Conservation (phyloP, 2,888 invertebrate species). For the Seira sanloemensis region DNA sequence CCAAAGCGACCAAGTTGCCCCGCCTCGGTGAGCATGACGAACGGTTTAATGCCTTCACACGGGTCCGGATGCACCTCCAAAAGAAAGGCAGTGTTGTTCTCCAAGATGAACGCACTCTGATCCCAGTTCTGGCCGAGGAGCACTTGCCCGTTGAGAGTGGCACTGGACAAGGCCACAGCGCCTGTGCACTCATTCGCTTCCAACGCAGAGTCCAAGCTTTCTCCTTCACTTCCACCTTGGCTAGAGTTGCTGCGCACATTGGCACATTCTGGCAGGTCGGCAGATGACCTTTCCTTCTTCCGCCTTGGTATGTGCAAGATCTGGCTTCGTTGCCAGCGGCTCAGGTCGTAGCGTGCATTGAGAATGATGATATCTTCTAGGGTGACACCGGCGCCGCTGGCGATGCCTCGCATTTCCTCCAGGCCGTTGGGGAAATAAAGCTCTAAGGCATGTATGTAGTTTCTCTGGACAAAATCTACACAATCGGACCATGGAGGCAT, state of each 20-base stretch:
- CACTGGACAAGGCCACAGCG: conserved; percentile 62
- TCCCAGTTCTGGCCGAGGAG: conserved; percentile 69
- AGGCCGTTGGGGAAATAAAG: conserved; percentile 57
- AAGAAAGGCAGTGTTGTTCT: conserved; percentile 62
- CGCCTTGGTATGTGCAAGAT: too few species aligned
- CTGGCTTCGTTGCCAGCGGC: conserved; percentile 40
- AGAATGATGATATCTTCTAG: conserved; percentile 63
- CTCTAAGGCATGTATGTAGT: conserved; percentile 55
- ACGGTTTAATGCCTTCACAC: conserved; percentile 62
- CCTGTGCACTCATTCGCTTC: conserved; percentile 62
- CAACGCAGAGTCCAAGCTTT: too few species aligned
- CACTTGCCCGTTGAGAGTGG: conserved; percentile 57
- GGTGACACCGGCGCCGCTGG: conserved; percentile 47
- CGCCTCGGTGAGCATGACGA: conserved; percentile 63
- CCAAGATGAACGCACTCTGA: conserved; percentile 46
- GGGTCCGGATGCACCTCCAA: conserved; percentile 67
- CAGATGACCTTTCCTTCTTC: too few species aligned
- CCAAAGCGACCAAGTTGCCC: conserved; percentile 64
- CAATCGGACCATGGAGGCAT: conserved; percentile 62
- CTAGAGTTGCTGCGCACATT: too few species aligned
- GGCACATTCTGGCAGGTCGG: too few species aligned
- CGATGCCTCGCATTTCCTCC: conserved; percentile 68
- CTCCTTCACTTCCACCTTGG: too few species aligned
- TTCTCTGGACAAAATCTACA: conserved; percentile 44
- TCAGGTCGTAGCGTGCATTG: conserved; percentile 64